Conservation (phyloP, 2,888 invertebrate genomes). For the Mesoligia furuncula region DNA sequence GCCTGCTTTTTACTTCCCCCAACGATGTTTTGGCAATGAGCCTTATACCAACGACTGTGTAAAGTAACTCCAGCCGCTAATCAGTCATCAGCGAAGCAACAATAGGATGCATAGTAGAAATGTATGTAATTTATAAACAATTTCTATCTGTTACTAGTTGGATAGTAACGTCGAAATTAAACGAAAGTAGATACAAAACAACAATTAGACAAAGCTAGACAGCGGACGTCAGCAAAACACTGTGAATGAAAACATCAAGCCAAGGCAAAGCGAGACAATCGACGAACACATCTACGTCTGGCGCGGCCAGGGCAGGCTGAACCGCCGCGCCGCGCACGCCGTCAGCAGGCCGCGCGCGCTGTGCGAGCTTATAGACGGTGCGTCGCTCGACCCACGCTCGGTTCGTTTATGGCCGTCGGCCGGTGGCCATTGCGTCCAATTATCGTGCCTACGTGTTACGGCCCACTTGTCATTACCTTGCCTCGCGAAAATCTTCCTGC, state of each 20-base stretch:
- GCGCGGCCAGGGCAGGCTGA: constrained; percentile 69
- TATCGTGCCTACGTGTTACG: constrained; percentile 88
- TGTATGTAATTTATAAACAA: constrained; percentile 38
- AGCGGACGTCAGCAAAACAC: constrained; percentile 81
- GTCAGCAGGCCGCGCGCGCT: constrained; percentile 56
- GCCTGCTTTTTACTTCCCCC: constrained; percentile 35
- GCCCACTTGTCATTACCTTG: constrained; percentile 87
- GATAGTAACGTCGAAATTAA: constrained; percentile 68
- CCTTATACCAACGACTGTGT: constrained; percentile 18
- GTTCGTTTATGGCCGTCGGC: constrained; percentile 84
- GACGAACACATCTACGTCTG: constrained; percentile 75
- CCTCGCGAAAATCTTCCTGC: constrained; percentile 85
- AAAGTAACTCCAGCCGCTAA: constrained; percentile 37
- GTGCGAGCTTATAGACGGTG: constrained; percentile 81
- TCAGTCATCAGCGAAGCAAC: constrained; percentile 36
- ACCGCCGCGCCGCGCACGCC: constrained; percentile 66
- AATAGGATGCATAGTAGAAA: constrained; percentile 44
- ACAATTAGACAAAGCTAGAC: constrained; percentile 72
- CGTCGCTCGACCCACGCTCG: constrained; percentile 86
- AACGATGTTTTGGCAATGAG: constrained; percentile 37
- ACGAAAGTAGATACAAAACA: constrained; percentile 78
- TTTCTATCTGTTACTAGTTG: constrained; percentile 42
- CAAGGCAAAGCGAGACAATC: constrained; percentile 80
- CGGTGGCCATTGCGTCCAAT: constrained; percentile 88
- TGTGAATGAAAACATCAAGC: constrained; percentile 87